Conservation (phyloP, 2,888 invertebrate genomes). For the Drosophila merina region DNA sequence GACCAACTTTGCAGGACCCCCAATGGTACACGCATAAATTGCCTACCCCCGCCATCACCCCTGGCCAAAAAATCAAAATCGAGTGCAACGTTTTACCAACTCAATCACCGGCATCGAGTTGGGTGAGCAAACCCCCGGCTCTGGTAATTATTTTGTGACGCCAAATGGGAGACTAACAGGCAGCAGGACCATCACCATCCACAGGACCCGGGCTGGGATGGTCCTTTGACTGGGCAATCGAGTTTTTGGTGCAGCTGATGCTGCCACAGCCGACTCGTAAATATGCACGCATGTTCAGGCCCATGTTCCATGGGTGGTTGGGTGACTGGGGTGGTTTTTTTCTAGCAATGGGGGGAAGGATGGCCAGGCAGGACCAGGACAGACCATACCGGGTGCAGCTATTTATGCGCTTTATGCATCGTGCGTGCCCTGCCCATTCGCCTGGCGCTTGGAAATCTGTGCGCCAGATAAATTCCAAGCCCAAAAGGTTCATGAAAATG, state of each 20-base stretch:
- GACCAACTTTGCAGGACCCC: constrained; percentile 61
- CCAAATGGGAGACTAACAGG: constrained; percentile 52
- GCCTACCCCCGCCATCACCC: constrained; percentile 6
- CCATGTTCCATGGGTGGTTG: constrained; percentile 39
- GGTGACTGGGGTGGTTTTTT: neutral
- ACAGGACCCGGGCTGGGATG: constrained; percentile 11
- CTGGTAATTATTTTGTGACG: constrained; percentile 80
- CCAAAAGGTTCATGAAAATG: constrained; percentile 82
- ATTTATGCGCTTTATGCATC: constrained; percentile 78
- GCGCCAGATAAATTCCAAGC: constrained; percentile 74
- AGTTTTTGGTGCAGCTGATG: constrained; percentile 80
- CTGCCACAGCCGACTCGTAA: constrained; percentile 76
- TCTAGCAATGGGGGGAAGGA: neutral
- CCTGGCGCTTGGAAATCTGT: constrained; percentile 71
- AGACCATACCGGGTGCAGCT: constrained; percentile 58
- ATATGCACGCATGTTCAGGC: constrained; percentile 79
- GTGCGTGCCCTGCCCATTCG: constrained; percentile 67
- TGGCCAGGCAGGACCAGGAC: constrained; percentile 12
- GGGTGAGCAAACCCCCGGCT: constrained; percentile 60
- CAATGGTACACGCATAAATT: constrained; percentile 72
- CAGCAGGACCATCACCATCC: constrained; percentile 20
- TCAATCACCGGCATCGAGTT: constrained; percentile 74
- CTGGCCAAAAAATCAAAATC: constrained; percentile 73
- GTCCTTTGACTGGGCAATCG: constrained; percentile 63
- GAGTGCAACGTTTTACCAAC: constrained; percentile 80